These are phyloP conservation scores for Lycaena phlaeas DNA, from an alignment of 2,888 invertebrate genomes.

Conservation along the genomic window DNA sequence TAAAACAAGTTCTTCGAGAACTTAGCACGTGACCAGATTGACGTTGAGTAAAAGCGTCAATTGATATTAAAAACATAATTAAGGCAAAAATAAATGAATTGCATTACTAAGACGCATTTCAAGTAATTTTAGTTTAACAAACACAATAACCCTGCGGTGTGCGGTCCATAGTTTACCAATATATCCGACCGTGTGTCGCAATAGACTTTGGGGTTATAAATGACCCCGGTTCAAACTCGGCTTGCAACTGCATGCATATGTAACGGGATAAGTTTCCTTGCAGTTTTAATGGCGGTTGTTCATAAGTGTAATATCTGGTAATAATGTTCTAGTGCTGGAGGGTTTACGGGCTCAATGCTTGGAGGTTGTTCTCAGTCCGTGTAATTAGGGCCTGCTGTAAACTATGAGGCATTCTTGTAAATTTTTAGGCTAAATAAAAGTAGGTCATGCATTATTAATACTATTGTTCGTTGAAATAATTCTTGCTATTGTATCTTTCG, in stretches of 20 bases:
- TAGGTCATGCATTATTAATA: conserved; percentile 3
- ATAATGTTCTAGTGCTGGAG: conserved; percentile 31
- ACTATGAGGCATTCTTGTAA: conserved; percentile 12
- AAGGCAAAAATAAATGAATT: no score
- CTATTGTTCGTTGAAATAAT: conserved; percentile 5
- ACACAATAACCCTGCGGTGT: no score
- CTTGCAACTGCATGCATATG: conserved; percentile 53
- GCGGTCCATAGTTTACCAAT: conserved; percentile 12
- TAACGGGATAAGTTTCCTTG: conserved; percentile 50
- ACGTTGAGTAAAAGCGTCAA: no score
- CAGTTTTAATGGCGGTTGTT: conserved; percentile 61
- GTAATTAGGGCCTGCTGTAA: conserved; percentile 15
- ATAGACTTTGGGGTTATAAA: conserved; percentile 40
- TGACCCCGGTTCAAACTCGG: conserved; percentile 35
- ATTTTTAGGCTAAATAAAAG: conserved; percentile 1
- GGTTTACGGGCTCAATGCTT: conserved; percentile 22
- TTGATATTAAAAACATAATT: no score
- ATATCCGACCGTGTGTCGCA: conserved; percentile 23
- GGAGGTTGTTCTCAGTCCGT: conserved; percentile 22
- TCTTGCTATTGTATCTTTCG: background rate
- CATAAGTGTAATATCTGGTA: conserved; percentile 63
- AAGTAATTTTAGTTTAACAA: no score
- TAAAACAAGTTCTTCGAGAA: no score
- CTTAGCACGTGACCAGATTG: no score
- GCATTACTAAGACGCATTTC: no score